These are phyloP conservation scores for Neotoma lepida DNA, from an alignment of 2,113 vertebrate species.

Conservation along the genomic window DNA sequence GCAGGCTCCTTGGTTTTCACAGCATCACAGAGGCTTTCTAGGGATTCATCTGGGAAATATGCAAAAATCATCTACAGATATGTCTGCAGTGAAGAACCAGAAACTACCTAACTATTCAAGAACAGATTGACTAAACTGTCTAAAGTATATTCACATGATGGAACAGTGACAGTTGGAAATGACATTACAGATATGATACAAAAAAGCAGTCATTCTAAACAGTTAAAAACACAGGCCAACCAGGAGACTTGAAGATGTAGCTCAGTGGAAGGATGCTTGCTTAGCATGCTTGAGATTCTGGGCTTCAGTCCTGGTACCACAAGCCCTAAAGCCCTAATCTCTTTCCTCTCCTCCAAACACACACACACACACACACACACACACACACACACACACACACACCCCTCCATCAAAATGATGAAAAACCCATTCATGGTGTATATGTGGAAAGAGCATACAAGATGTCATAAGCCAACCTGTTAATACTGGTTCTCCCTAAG, in stretches of 20 bases:
- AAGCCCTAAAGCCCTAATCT: not conserved
- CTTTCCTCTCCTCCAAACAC: not conserved
- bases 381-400: not conserved
- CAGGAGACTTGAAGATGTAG: not conserved
- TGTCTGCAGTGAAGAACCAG: not conserved
- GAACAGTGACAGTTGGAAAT: not conserved
- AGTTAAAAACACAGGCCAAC: not conserved
- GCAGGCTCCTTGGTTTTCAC: not conserved
- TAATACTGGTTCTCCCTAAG: not conserved
- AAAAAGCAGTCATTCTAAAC: too few relatives aligned
- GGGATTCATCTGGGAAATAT: constrained; percentile 18
- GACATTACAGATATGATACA: not conserved
- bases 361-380: not conserved
- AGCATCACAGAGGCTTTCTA: not conserved
- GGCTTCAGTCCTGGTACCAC: not conserved
- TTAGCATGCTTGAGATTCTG: not conserved
- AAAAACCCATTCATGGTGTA: not conserved
- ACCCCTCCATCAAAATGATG: not conserved
- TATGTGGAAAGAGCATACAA: not conserved
- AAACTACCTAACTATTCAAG: constrained; percentile 6
- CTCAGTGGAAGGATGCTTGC: not conserved
- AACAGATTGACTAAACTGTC: not conserved
- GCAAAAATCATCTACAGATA: not conserved
- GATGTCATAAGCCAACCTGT: not conserved
- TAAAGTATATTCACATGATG: not conserved